Conservation (phyloP, 2,797 vertebrate species). For the Myotis planiceps region DNA sequence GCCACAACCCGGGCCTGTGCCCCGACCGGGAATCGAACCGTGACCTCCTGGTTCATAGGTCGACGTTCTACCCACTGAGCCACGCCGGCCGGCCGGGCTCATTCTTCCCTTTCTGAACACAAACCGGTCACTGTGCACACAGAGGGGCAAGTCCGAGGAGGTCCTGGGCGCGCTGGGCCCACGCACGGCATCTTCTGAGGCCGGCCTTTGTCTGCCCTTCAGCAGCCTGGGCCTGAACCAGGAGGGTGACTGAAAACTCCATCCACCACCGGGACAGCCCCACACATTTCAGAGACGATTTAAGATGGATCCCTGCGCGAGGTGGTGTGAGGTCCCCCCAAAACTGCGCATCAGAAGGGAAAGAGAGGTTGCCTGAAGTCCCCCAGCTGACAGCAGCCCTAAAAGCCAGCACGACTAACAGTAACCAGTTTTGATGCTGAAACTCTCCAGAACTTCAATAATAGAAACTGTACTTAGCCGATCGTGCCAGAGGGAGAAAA, state of each 20-base stretch:
- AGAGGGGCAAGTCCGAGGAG: conserved; percentile 4
- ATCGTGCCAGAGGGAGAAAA: neutral
- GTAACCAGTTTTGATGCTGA: neutral
- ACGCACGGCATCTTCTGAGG: neutral
- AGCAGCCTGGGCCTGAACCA: neutral
- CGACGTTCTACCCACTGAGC: too few species aligned
- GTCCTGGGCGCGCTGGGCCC: neutral
- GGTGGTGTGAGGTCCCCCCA: neutral
- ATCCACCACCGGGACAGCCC: fast-evolving
- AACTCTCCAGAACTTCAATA: neutral
- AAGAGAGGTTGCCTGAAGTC: neutral
- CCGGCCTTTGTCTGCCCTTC: neutral
- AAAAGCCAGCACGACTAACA: neutral
- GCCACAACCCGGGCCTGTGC: fast-evolving
- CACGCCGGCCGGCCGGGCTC: too few species aligned
- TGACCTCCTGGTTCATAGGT: too few species aligned
- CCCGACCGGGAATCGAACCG: too few species aligned
- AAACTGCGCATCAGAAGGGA: neutral
- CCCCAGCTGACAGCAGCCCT: neutral
- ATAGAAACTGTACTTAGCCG: neutral
- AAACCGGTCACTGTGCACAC: conserved; percentile 18
- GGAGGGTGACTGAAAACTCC: neutral
- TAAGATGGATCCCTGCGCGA: neutral
- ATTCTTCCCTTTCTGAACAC: conserved; percentile 18
- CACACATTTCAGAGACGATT: neutral